Conservation (phyloP, 1,140 invertebrate species). For the Neocloeon triangulifer region DNA sequence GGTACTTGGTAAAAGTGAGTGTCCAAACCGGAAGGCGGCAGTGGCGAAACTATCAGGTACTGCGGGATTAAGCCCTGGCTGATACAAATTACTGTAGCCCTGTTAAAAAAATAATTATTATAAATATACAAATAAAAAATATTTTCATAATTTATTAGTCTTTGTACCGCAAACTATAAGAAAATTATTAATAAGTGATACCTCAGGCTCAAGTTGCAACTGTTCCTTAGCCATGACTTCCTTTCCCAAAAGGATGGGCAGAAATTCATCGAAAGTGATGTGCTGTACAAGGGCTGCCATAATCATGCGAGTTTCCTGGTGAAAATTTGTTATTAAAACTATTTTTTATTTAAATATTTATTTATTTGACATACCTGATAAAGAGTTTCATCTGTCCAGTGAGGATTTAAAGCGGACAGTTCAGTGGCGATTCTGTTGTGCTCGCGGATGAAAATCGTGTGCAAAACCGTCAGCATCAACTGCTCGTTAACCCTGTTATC, state of each 20-base stretch:
- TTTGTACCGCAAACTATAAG: too few relatives aligned
- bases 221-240: constrained; percentile 18
- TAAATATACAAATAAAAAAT: too few relatives aligned
- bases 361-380: constrained; percentile 21
- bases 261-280: constrained; percentile 29
- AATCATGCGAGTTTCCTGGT: constrained; percentile 26
- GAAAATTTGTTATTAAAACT: too few relatives aligned
- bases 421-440: constrained; percentile 23
- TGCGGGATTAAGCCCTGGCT: constrained; percentile 20
- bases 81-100: constrained; percentile 31
- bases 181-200: too few relatives aligned
- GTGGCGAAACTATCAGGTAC: constrained; percentile 19
- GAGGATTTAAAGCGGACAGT: constrained; percentile 21
- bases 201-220: constrained; percentile 10
- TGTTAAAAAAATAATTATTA: too few relatives aligned
- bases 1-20: constrained; percentile 24
- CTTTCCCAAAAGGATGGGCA: constrained; percentile 28
- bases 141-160: neutral
- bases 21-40: constrained; percentile 26
- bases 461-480: constrained; percentile 21
- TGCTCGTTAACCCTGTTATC: constrained; percentile 28
- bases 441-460: constrained; percentile 23
- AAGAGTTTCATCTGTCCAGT: constrained; percentile 28
- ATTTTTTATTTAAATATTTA: too few relatives aligned
- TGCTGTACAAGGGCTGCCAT: constrained; percentile 26